phyloP scores from a whole-genome alignment of 2,888 invertebrate genomes.

The Tuberolachnus salignus region DNA sequence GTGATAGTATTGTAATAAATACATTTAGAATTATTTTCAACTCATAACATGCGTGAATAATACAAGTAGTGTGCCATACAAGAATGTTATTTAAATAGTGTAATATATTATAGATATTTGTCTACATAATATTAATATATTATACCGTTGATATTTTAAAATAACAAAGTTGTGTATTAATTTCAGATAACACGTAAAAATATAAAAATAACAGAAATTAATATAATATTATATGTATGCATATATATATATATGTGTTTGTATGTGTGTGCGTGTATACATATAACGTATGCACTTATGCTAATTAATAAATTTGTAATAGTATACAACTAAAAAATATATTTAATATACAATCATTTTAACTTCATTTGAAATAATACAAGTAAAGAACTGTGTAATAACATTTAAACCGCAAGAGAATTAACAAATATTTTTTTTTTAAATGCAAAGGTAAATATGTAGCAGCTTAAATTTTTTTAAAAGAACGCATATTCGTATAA shows the following conservation, averaged over 20 bases:
- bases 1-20: too few species aligned
- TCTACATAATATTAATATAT: conserved; percentile 15
- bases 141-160: conserved; percentile 25
- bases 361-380: conserved; percentile 20
- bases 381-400: conserved; percentile 12
- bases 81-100: conserved; percentile 10
- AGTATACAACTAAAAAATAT: conserved; percentile 37
- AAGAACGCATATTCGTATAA: conserved; percentile 41
- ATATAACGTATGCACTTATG: conserved; percentile 13
- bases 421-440: conserved; percentile 34
- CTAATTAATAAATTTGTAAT: conserved; percentile 35
- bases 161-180: conserved; percentile 6
- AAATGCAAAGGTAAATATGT: conserved; percentile 47
- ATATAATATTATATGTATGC: conserved; percentile 28
- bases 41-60: conserved; percentile 2
- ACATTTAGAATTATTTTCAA: not conserved
- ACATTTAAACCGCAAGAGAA: conserved; percentile 29
- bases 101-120: not conserved
- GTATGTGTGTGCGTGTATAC: conserved; percentile 21
- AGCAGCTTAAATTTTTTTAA: conserved; percentile 42
- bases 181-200: conserved; percentile 10
- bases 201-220: conserved; percentile 40
- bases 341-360: conserved; percentile 12
- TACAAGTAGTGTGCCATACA: conserved; percentile 13
- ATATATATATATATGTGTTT: too few species aligned